Evolutionary conservation across 2,888 invertebrate species (phyloP), one percentile per base, ranked within the genome.

Genomic region (Hylaea fasciaria): DNA sequence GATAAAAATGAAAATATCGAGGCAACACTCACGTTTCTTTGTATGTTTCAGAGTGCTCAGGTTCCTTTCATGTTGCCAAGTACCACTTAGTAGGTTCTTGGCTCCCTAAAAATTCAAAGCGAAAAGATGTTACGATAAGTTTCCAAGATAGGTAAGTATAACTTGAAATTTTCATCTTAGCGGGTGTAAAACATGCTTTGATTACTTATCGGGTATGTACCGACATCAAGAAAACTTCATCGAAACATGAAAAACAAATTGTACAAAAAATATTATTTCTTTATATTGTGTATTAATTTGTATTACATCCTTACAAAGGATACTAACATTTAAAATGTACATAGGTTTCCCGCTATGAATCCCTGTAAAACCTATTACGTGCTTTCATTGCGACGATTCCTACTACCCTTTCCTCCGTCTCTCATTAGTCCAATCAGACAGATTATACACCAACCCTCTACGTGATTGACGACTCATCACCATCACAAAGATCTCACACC

Each of bases 51-150:
- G 46, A 59, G 58, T 56, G 60, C 43, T 29, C 59, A 54, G 54
- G 62, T 71, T 70, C 70, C 76, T 81, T 81, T 81, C 74, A 81
- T 75, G 74, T 77, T 43, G 41, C 64, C 54, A 63, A 79, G 78
- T 56, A 71, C 74, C 78, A 80, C 81, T 81, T 72, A 81, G 73
- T 78, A 65, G 74, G 68, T 62, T 46, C 66, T 74, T 71, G 53
- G 46, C 66, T 61, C 57, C 66, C 71, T 46, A 68, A 73, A 74
- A 76, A 70, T 66, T 70, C 64, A 64, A 62, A 64, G 64, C 57
- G 68, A 68, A 54, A 51, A 55, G 61, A 69, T 65, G 47, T 52
- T 60, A 47, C 57, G 70, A 66, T 62, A 66, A 64, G 61, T 57
- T 72, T 64, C 66, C 12, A 32, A 32, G 41, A 22, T 66, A 11